Conservation (phyloP, 2,888 invertebrate species). For the Erebia aethiops region DNA sequence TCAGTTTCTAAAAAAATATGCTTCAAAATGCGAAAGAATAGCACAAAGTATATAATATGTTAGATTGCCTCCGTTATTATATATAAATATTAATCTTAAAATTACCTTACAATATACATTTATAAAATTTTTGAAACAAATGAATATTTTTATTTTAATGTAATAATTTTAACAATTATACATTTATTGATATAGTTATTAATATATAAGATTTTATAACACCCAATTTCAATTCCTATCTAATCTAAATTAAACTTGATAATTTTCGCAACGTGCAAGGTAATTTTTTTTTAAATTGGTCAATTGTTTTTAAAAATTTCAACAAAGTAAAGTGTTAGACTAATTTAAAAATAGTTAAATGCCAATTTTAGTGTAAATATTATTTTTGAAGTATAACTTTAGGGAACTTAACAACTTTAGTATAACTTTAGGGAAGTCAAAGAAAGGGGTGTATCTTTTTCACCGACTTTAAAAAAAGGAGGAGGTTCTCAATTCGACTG, state of each 20-base stretch:
- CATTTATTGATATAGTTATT: neutral
- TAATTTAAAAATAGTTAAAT: conserved; percentile 3
- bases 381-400: neutral
- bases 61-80: too few species aligned
- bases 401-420: neutral
- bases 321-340: neutral
- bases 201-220: neutral
- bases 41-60: neutral
- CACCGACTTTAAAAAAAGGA: too few species aligned
- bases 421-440: too few species aligned
- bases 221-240: conserved; percentile 14
- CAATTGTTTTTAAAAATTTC: neutral
- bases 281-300: conserved; percentile 3
- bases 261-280: neutral
- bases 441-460: too few species aligned
- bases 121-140: neutral
- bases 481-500: too few species aligned
- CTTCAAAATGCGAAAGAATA: neutral
- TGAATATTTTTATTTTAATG: neutral
- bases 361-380: conserved; percentile 11
- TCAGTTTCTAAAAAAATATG: neutral
- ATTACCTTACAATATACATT: neutral
- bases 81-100: neutral
- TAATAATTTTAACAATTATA: neutral
- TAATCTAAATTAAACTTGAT: neutral